A percentile compares a stretch with the other conserved stretches of the same genome.
phyloP scores from a whole-genome alignment of 2,888 invertebrate genomes.

The Hypomecis atomaria region DNA sequence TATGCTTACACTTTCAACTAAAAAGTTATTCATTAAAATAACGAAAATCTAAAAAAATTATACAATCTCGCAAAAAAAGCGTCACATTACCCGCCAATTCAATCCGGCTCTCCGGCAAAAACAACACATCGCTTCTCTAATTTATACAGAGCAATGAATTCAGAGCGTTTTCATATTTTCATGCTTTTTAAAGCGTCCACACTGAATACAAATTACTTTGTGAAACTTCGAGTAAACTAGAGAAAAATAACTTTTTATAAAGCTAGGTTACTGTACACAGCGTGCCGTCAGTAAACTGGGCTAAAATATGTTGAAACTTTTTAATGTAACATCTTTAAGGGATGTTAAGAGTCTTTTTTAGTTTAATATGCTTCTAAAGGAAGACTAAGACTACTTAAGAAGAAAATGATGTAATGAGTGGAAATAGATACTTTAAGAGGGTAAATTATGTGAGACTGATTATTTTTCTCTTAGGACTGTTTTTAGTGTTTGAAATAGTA shows the following conservation, averaged over 20 bases:
- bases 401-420: not conserved
- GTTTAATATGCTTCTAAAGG: slow-evolving; percentile 1
- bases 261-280: slow-evolving; percentile 27
- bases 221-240: slow-evolving; percentile 40
- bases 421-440: not conserved
- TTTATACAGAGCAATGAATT: slow-evolving; percentile 53
- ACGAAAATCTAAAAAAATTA: no score
- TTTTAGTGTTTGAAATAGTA: no score
- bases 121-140: slow-evolving; percentile 6
- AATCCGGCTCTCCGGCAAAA: slow-evolving; percentile 19
- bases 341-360: slow-evolving; percentile 2
- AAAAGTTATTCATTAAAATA: no score
- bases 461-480: not conserved
- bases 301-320: slow-evolving; percentile 12
- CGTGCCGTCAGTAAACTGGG: not conserved
- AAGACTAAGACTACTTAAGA: not conserved
- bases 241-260: slow-evolving; percentile 39
- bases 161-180: slow-evolving; percentile 62
- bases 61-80: no score
- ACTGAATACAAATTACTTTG: slow-evolving; percentile 65
- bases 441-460: not conserved
- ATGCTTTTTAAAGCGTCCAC: slow-evolving; percentile 52
- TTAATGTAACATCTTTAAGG: slow-evolving; percentile 10
- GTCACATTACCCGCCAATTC: no score
- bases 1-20: no score